These are phyloP conservation scores for Smutsia gigantea DNA, from an alignment of 2,797 vertebrate genomes.

Conservation along the genomic window DNA sequence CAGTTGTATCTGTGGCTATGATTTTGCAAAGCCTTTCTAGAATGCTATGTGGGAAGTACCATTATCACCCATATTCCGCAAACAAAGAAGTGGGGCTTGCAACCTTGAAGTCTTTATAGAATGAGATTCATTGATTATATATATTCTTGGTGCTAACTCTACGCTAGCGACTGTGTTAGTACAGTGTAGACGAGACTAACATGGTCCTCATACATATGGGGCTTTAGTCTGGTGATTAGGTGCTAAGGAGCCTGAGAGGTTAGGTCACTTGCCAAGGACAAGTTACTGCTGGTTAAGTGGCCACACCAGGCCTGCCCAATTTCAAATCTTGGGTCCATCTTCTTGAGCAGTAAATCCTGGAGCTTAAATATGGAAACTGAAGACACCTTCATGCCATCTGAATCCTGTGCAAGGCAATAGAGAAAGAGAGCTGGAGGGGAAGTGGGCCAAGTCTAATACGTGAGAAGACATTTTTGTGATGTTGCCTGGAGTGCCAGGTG, in stretches of 20 bases:
- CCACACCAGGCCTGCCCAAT: too few relatives aligned
- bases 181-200: background rate
- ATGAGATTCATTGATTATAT: background rate
- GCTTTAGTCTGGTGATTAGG: background rate
- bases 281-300: background rate
- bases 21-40: slow-evolving; percentile 19
- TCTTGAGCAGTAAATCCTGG: background rate
- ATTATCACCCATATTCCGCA: background rate
- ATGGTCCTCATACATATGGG: background rate
- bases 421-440: background rate
- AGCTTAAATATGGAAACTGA: background rate
- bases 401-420: background rate
- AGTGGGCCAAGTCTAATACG: fast-evolving
- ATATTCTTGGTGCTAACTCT: background rate
- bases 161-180: background rate
- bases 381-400: background rate
- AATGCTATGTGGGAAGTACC: background rate
- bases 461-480: background rate
- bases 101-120: background rate
- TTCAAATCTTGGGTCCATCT: background rate
- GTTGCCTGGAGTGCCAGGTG: background rate
- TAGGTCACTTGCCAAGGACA: background rate
- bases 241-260: background rate
- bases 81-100: background rate
- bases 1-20: background rate